Evolutionary conservation across 2,113 vertebrate genomes (phyloP).

Genomic region (Corvus cornix): DNA sequence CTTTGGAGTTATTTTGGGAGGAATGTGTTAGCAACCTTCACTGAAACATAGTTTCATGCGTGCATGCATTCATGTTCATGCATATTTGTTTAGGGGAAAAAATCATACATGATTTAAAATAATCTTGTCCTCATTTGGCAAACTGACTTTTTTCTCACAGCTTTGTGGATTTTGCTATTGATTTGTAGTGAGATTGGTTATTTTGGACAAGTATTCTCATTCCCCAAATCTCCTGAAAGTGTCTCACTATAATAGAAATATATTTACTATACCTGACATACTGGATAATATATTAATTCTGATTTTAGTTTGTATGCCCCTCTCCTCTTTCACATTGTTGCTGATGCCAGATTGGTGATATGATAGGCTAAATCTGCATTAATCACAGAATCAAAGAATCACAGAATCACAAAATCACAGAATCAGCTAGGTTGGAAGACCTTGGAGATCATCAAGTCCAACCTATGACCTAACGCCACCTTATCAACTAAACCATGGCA

Average conservation of each 20-base stretch:
- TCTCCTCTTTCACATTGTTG: neutral
- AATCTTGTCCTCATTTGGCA: neutral
- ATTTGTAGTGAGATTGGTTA: neutral
- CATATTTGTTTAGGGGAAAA: neutral
- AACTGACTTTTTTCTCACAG: neutral
- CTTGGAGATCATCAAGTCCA: neutral
- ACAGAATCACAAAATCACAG: neutral
- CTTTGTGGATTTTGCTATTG: neutral
- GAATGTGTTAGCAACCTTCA: neutral
- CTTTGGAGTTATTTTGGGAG: conserved; percentile 46
- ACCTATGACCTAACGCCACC: neutral
- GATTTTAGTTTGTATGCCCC: neutral
- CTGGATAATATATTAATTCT: neutral
- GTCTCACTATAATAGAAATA: neutral
- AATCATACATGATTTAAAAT: neutral
- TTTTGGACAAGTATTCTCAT: neutral
- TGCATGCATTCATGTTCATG: neutral
- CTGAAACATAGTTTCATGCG: neutral
- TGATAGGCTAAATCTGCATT: neutral
- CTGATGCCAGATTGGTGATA: neutral
- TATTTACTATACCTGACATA: neutral
- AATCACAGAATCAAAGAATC: neutral
- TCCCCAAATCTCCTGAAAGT: neutral
- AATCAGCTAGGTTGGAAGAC: neutral
- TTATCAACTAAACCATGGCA: neutral